phyloP scores from a whole-genome alignment of 2,113 vertebrate genomes.

The Pongo abelii region DNA sequence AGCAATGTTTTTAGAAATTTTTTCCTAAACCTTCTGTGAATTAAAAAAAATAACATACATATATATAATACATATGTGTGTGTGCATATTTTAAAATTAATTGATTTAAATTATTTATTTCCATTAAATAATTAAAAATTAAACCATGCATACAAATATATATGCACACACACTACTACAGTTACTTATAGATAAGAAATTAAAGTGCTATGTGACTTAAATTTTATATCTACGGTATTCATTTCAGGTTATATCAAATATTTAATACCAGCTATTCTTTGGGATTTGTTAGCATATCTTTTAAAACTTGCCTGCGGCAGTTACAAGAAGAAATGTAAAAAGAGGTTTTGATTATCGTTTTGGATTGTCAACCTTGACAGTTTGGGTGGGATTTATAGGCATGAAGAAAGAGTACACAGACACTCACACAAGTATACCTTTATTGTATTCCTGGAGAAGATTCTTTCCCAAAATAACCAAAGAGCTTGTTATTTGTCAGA shows the following conservation, averaged over 20 bases:
- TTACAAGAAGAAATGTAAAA: constrained; percentile 88
- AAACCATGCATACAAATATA: neutral
- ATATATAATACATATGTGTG: neutral
- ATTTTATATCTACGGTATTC: constrained; percentile 83
- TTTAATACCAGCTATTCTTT: constrained; percentile 88
- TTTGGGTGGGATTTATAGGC: constrained; percentile 84
- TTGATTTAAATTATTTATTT: neutral
- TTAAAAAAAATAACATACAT: neutral
- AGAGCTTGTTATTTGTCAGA: constrained; percentile 82
- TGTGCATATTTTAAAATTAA: neutral
- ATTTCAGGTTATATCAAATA: constrained; percentile 87
- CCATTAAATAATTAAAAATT: neutral
- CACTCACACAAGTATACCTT: constrained; percentile 66
- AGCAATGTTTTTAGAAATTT: constrained; percentile 52
- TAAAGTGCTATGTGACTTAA: constrained; percentile 76
- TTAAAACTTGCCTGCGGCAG: constrained; percentile 88
- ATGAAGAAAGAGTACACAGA: constrained; percentile 83
- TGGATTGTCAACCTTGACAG: constrained; percentile 90
- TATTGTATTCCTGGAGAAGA: constrained; percentile 82
- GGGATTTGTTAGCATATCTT: constrained; percentile 90
- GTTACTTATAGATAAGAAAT: constrained; percentile 78
- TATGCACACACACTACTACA: neutral
- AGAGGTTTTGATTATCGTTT: constrained; percentile 91
- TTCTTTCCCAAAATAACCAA: constrained; percentile 80
- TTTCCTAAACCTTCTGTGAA: constrained; percentile 66